Evolutionary conservation across 2,797 vertebrate genomes (phyloP).

Genomic region (Lithobates sylvaticus): DNA sequence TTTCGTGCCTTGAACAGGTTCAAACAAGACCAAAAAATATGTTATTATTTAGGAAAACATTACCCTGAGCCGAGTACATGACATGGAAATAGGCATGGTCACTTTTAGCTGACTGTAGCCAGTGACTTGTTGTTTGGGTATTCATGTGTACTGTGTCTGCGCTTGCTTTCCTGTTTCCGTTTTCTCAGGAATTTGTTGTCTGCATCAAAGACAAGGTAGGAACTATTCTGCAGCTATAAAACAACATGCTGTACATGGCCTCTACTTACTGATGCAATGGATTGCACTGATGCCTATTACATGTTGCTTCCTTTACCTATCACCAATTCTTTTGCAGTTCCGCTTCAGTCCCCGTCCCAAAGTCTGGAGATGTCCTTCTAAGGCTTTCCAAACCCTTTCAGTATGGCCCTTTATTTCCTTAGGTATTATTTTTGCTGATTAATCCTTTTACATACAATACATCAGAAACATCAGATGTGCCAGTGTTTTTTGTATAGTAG

Average conservation of each 20-base stretch:
- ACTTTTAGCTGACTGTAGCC: neutral
- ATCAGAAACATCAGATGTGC: neutral
- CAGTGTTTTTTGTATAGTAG: too few relatives aligned
- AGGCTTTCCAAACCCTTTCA: neutral
- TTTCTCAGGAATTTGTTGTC: slow-evolving; percentile 8
- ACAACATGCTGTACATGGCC: neutral
- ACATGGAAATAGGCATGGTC: neutral
- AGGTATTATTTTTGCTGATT: neutral
- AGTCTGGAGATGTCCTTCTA: neutral
- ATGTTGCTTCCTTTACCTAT: neutral
- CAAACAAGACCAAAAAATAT: neutral
- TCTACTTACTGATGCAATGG: neutral
- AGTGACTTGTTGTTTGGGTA: neutral
- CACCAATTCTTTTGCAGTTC: neutral
- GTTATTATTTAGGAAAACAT: neutral
- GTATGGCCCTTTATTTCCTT: neutral
- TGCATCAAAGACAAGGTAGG: slow-evolving; percentile 9
- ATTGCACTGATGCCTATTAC: neutral
- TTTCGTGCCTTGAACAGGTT: neutral
- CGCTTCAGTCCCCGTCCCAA: neutral
- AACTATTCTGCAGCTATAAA: slow-evolving; percentile 9
- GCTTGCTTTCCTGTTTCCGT: slow-evolving; percentile 32
- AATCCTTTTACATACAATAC: neutral
- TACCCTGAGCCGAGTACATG: neutral
- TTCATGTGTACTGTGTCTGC: neutral